Evolutionary conservation across 2,113 vertebrate species (phyloP).

Genomic region (Rhodinocichla rosea): DNA sequence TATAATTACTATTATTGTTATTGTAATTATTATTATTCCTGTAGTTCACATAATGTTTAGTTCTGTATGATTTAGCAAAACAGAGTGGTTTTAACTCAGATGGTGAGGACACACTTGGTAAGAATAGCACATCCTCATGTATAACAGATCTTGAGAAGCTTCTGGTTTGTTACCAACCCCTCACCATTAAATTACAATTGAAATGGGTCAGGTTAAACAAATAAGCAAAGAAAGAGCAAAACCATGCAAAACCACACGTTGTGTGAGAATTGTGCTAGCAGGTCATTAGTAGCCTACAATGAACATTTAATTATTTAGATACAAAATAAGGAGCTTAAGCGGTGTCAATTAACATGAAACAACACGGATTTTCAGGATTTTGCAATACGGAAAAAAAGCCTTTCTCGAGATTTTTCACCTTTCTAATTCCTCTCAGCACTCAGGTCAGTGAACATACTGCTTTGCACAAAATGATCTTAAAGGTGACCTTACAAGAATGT

Average conservation of each 20-base stretch:
- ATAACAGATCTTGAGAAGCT: neutral
- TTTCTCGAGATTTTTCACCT: neutral
- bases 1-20: too few relatives aligned
- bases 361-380: neutral
- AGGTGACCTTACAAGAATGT: neutral
- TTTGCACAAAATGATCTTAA: neutral
- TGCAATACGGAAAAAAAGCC: neutral
- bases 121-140: neutral
- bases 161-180: neutral
- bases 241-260: neutral
- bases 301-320: neutral
- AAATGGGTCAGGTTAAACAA: neutral
- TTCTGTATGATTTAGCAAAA: neutral
- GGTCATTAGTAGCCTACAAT: neutral
- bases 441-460: neutral
- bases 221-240: neutral
- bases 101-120: neutral
- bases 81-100: neutral
- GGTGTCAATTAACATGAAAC: neutral
- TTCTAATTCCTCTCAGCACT: neutral
- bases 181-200: neutral
- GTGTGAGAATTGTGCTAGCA: neutral
- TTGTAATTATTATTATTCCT: neutral
- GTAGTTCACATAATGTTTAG: neutral
- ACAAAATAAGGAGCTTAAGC: neutral